A percentile compares a stretch with the other conserved stretches of the same genome.
Conservation (phyloP, 2,888 invertebrate genomes). For the Malacosoma neustria region DNA sequence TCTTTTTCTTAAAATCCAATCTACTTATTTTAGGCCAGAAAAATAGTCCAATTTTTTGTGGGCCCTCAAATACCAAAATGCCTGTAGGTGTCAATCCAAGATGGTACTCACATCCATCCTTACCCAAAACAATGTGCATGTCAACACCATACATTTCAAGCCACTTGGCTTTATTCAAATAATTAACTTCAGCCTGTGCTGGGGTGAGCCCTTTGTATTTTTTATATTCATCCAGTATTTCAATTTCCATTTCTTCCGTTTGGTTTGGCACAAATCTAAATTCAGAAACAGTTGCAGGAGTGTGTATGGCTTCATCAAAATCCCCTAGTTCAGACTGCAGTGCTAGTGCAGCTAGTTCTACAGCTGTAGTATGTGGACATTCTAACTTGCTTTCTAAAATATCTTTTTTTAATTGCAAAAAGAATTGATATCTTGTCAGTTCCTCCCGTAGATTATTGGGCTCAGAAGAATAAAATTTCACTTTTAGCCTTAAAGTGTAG, state of each 20-base stretch:
- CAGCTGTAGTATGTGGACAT: slow-evolving; percentile 89
- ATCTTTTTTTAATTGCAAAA: slow-evolving; percentile 97
- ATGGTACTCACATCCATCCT: slow-evolving; percentile 97
- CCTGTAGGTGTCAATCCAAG: slow-evolving; percentile 98
- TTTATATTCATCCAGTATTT: slow-evolving; percentile 93
- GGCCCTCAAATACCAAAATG: slow-evolving; percentile 97
- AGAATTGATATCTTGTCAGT: slow-evolving; percentile 97
- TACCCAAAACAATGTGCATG: slow-evolving; percentile 97
- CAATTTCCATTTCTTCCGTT: slow-evolving; percentile 96
- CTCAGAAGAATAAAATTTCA: slow-evolving; percentile 99
- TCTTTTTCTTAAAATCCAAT: slow-evolving; percentile 98
- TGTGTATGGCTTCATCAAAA: slow-evolving; percentile 92
- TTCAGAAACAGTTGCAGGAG: slow-evolving; percentile 97
- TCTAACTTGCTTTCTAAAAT: slow-evolving; percentile 92
- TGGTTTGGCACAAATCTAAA: slow-evolving; percentile 98
- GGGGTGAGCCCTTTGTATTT: slow-evolving; percentile 91
- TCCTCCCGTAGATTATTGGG: slow-evolving; percentile 98
- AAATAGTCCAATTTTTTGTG: slow-evolving; percentile 97
- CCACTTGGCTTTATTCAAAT: slow-evolving; percentile 97
- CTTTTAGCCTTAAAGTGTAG: slow-evolving; percentile 94
- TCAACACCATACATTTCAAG: slow-evolving; percentile 99
- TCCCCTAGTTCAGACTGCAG: slow-evolving; percentile 99
- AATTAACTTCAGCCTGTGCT: slow-evolving; percentile 96
- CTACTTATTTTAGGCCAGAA: slow-evolving; percentile 99
- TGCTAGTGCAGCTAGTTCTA: slow-evolving; percentile 93